Conservation (phyloP, 2,113 vertebrate genomes). For the Oreochromis spilurus region DNA sequence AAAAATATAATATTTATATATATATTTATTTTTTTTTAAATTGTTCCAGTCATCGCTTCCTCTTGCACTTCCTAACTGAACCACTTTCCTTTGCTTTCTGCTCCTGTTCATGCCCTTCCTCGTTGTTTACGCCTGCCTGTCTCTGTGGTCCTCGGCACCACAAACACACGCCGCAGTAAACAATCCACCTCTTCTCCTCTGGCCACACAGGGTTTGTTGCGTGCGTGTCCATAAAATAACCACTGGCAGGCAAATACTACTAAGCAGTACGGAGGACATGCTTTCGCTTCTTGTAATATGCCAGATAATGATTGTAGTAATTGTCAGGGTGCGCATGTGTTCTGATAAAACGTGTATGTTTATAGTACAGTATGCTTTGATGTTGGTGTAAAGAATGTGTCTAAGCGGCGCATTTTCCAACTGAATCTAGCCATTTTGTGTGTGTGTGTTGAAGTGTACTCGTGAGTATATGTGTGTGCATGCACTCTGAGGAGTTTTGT, state of each 20-base stretch:
- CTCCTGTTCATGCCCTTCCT: not conserved
- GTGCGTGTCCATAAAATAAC: not conserved
- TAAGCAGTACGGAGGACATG: not conserved
- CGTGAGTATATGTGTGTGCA: not conserved
- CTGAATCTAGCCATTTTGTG: not conserved
- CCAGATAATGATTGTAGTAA: conserved; percentile 3
- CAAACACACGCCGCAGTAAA: not conserved
- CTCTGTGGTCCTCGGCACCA: not conserved
- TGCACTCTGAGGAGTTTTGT: conserved; percentile 7
- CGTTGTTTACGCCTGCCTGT: not conserved
- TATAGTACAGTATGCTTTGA: not conserved
- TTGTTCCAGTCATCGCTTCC: not conserved
- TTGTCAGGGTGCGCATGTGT: not conserved
- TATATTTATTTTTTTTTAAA: not conserved
- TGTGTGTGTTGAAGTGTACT: not conserved
- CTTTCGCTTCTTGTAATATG: not conserved
- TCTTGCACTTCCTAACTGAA: not conserved
- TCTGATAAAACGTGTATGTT: not conserved
- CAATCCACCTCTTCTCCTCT: not conserved
- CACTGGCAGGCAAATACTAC: not conserved
- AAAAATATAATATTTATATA: not conserved
- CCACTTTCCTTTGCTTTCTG: not conserved
- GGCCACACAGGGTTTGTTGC: not conserved
- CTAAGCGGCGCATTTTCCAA: not conserved
- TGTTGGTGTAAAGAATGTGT: not conserved